phyloP scores from a whole-genome alignment of 35 echinoderm and acorn worm genomes.

The Apostichopus californicus region DNA sequence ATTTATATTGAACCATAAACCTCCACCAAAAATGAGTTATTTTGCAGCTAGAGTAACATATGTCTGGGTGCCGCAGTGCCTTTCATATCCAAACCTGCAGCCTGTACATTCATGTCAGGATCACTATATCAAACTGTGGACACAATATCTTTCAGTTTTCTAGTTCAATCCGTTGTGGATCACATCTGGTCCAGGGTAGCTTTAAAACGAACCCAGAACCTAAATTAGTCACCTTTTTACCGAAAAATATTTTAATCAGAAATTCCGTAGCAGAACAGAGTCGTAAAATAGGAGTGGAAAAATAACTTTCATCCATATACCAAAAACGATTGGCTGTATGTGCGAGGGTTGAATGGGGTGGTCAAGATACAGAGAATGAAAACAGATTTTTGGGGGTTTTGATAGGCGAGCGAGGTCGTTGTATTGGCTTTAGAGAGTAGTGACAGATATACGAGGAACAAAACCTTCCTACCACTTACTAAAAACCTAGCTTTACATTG shows the following conservation, averaged over 20 bases:
- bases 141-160: too few relatives aligned
- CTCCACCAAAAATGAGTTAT: too few relatives aligned
- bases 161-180: too few relatives aligned
- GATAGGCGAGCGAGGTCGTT: not conserved
- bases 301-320: too few relatives aligned
- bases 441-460: constrained; percentile 33
- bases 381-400: constrained; percentile 6
- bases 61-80: too few relatives aligned
- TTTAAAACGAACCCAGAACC: not conserved
- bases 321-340: not conserved
- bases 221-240: not conserved
- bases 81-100: too few relatives aligned
- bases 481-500: not conserved
- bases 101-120: too few relatives aligned
- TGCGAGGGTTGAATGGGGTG: not conserved
- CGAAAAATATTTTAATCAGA: not conserved
- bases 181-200: not conserved
- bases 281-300: not conserved
- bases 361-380: constrained; percentile 13
- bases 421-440: not conserved
- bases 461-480: not conserved
- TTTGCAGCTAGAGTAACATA: too few relatives aligned
- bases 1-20: too few relatives aligned
- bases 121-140: too few relatives aligned
- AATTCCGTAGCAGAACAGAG: not conserved